phyloP scores from a whole-genome alignment of 30 jellyfish, hydroid and myxozoan species.

The Aurelia aurita region DNA sequence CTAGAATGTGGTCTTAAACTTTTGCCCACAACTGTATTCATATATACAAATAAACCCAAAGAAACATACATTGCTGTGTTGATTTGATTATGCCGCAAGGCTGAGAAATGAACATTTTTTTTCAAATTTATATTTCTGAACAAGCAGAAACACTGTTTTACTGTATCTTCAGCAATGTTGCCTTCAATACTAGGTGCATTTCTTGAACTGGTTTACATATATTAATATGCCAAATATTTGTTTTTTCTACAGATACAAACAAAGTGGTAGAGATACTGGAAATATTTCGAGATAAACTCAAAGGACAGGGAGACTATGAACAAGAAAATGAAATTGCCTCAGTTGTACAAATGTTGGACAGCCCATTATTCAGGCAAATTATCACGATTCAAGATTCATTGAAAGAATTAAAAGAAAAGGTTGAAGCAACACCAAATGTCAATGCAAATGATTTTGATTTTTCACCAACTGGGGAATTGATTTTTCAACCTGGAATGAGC shows the following conservation, averaged over 20 bases:
- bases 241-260: conserved; percentile 61
- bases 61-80: too few species aligned
- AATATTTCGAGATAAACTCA: conserved; percentile 83
- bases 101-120: too few species aligned
- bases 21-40: too few species aligned
- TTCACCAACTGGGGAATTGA: conserved; percentile 91
- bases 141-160: too few species aligned
- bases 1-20: too few species aligned
- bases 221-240: too few species aligned
- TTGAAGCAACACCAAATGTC: conserved; percentile 43
- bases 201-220: too few species aligned
- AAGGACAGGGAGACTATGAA: conserved; percentile 83
- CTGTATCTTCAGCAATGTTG: too few species aligned
- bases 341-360: conserved; percentile 89
- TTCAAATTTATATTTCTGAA: too few species aligned
- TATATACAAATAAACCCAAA: too few species aligned
- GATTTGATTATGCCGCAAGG: too few species aligned
- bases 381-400: conserved; percentile 88
- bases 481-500: conserved; percentile 68
- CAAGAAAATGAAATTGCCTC: conserved; percentile 92
- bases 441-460: conserved; percentile 78
- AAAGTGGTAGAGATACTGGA: conserved; percentile 86
- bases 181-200: too few species aligned
- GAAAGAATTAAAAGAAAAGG: conserved; percentile 66
- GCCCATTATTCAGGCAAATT: conserved; percentile 87